These are phyloP conservation scores for Steinernema scapterisci DNA, from an alignment of 2,888 invertebrate species.

Conservation along the genomic window DNA sequence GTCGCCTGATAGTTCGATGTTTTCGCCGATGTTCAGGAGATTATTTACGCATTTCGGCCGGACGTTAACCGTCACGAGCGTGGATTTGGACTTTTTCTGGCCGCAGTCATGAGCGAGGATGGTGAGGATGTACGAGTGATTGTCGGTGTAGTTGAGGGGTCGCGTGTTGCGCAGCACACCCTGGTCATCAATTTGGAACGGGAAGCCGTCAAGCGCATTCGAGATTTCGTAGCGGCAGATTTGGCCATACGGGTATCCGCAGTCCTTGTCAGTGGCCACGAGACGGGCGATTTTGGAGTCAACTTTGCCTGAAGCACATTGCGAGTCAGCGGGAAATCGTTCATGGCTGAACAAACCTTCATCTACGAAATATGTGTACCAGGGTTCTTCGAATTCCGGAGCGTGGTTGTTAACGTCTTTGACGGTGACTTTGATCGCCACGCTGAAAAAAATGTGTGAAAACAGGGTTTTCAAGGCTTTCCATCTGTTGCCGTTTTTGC, in stretches of 20 bases:
- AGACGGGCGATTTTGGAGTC: slow-evolving; percentile 88
- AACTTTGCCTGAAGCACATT: slow-evolving; percentile 68
- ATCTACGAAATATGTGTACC: slow-evolving; percentile 86
- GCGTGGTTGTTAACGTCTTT: slow-evolving; percentile 94
- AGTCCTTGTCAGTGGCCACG: slow-evolving; percentile 89
- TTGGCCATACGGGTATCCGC: slow-evolving; percentile 79
- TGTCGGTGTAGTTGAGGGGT: slow-evolving; percentile 86
- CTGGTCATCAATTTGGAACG: slow-evolving; percentile 65
- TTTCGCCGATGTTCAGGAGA: slow-evolving; percentile 34
- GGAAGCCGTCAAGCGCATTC: slow-evolving; percentile 69
- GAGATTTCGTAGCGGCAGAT: slow-evolving; percentile 97
- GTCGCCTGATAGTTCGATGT: slow-evolving; percentile 18
- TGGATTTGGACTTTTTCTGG: slow-evolving; percentile 82
- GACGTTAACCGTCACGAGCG: slow-evolving; percentile 94
- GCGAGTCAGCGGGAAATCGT: not conserved
- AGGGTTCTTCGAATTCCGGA: slow-evolving; percentile 86
- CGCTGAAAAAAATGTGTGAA: slow-evolving; percentile 42
- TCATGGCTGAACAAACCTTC: slow-evolving; percentile 76
- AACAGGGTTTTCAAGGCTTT: not conserved
- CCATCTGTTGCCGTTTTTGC: not conserved
- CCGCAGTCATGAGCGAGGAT: slow-evolving; percentile 97
- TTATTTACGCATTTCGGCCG: slow-evolving; percentile 70
- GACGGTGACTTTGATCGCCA: slow-evolving; percentile 75
- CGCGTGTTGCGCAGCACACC: slow-evolving; percentile 84
- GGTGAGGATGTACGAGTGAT: slow-evolving; percentile 92